phyloP scores from a whole-genome alignment of 2,888 invertebrate species.

The Lasioglossum malachurum region DNA sequence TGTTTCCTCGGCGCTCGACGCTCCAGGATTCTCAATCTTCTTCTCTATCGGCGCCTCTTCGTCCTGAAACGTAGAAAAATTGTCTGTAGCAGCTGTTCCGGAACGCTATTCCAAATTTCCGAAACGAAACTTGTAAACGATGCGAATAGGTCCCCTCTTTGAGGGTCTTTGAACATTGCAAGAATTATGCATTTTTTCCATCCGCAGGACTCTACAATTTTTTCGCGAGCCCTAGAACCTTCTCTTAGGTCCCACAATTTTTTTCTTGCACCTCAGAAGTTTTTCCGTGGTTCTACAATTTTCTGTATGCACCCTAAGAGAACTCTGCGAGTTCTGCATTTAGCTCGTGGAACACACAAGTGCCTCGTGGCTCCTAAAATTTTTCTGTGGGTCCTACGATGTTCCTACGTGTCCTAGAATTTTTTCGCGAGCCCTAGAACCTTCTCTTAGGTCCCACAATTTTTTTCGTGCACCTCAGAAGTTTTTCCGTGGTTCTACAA shows the following conservation, averaged over 20 bases:
- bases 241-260: not conserved
- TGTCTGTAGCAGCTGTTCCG: not conserved
- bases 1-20: not conserved
- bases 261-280: not conserved
- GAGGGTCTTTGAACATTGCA: not conserved
- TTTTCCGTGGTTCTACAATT: not conserved
- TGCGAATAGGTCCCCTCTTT: not conserved
- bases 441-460: not conserved
- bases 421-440: not conserved
- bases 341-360: too few species aligned
- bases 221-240: not conserved
- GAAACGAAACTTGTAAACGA: not conserved
- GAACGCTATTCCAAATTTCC: not conserved
- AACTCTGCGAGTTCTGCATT: too few species aligned
- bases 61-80: not conserved
- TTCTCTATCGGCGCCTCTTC: not conserved
- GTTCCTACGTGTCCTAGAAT: too few species aligned
- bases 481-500: not conserved
- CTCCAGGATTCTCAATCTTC: constrained; percentile 8
- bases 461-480: not conserved
- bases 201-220: not conserved
- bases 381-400: too few species aligned
- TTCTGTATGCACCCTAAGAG: not conserved
- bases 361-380: too few species aligned
- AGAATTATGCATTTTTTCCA: not conserved